A percentile compares a stretch with the other conserved stretches of the same genome.
Evolutionary conservation across 2,797 vertebrate genomes (phyloP).

Genomic region (Epinephelus coioides): DNA sequence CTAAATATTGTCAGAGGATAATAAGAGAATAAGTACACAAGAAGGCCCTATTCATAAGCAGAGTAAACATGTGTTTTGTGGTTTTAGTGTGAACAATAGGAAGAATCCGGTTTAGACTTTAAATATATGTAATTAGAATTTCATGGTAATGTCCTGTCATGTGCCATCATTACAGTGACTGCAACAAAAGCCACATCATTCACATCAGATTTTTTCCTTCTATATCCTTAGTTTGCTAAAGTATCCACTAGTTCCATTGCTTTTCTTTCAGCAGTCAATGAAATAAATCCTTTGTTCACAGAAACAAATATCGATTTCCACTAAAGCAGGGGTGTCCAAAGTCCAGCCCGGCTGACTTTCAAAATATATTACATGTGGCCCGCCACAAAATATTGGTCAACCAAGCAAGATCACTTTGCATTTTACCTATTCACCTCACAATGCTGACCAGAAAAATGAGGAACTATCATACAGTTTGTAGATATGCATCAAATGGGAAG

Average conservation of each 20-base stretch:
- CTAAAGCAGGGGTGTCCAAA: too few species aligned
- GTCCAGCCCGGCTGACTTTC: too few species aligned
- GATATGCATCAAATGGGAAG: too few species aligned
- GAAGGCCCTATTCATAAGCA: slow-evolving; percentile 34
- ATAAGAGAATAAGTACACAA: slow-evolving; percentile 38
- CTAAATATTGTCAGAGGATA: slow-evolving; percentile 36
- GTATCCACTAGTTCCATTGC: background rate
- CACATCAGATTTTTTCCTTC: background rate
- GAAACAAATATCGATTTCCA: background rate
- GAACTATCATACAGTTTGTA: too few species aligned
- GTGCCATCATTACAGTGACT: background rate
- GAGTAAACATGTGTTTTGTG: slow-evolving; percentile 72
- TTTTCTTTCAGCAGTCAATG: background rate
- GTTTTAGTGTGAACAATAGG: slow-evolving; percentile 67
- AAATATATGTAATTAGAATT: slow-evolving; percentile 51
- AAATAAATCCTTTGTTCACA: background rate
- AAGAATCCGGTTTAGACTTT: slow-evolving; percentile 47
- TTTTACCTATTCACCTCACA: too few species aligned
- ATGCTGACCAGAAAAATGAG: too few species aligned
- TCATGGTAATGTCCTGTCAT: background rate
- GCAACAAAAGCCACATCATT: background rate
- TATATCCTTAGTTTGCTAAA: background rate
- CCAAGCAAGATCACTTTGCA: too few species aligned
- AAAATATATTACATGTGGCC: too few species aligned
- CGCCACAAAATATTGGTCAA: too few species aligned